phyloP scores from a whole-genome alignment of 2,113 vertebrate genomes.

The Heterotilapia buettikoferi region DNA sequence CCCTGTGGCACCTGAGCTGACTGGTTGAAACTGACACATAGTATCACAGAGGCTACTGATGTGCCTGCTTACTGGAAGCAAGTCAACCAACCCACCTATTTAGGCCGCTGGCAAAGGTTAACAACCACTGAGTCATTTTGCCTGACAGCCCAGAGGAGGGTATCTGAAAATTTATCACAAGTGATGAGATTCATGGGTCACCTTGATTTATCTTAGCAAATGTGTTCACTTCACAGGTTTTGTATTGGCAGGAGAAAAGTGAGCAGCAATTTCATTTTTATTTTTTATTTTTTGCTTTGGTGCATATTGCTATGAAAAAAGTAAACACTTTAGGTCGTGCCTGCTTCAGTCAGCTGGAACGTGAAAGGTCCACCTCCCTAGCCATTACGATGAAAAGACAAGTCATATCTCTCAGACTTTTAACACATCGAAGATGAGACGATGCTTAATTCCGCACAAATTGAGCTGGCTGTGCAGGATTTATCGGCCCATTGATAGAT shows the following conservation, averaged over 20 bases:
- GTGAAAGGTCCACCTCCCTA: neutral
- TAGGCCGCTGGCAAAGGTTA: constrained; percentile 12
- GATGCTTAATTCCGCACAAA: constrained; percentile 36
- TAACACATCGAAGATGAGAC: constrained; percentile 27
- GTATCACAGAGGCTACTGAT: constrained; percentile 9
- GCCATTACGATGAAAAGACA: constrained; percentile 13
- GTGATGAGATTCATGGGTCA: constrained; percentile 4
- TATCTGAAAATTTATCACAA: constrained; percentile 21
- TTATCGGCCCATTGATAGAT: constrained; percentile 41
- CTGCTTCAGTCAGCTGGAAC: constrained; percentile 12
- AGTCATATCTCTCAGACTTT: constrained; percentile 25
- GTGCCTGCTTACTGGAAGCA: constrained; percentile 27
- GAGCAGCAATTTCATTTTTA: constrained; percentile 17
- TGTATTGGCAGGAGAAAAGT: constrained; percentile 10
- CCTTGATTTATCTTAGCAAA: constrained; percentile 29
- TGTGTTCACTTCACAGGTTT: neutral
- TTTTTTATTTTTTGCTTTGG: constrained; percentile 37
- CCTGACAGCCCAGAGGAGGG: neutral
- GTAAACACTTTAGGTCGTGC: constrained; percentile 9
- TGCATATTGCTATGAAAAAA: constrained; percentile 28
- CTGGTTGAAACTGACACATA: constrained; percentile 28
- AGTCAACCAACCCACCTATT: constrained; percentile 9
- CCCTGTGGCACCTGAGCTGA: constrained; percentile 31
- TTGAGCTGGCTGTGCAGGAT: constrained; percentile 22
- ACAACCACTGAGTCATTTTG: neutral